phyloP scores from a whole-genome alignment of 2,888 invertebrate genomes.

The Anticlea derivata region DNA sequence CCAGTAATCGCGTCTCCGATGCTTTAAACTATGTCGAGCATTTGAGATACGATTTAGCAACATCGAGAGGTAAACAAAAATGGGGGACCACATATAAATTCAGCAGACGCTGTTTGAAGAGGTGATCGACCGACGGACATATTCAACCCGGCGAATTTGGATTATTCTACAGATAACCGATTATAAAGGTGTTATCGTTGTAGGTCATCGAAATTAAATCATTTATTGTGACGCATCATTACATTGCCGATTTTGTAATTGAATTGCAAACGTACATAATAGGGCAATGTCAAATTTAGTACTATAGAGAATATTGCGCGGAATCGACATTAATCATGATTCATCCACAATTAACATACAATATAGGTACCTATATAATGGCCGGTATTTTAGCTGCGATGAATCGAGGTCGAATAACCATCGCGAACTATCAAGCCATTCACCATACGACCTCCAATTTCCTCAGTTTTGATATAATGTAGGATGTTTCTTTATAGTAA shows the following conservation, averaged over 20 bases:
- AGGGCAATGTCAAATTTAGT: neutral
- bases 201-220: slow-evolving; percentile 11
- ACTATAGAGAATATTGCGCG: neutral
- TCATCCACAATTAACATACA: neutral
- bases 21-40: slow-evolving; percentile 25
- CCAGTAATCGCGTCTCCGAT: slow-evolving; percentile 30
- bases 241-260: neutral
- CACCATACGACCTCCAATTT: neutral
- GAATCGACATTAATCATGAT: neutral
- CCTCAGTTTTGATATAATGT: neutral
- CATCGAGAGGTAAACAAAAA: slow-evolving; percentile 36
- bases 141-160: slow-evolving; percentile 15
- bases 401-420: neutral
- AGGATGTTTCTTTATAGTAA: too few species aligned
- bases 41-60: slow-evolving; percentile 35
- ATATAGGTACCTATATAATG: neutral
- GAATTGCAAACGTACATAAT: neutral
- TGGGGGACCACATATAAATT: slow-evolving; percentile 30
- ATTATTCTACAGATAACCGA: neutral
- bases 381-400: neutral
- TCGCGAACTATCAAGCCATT: neutral
- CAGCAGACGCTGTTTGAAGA: slow-evolving; percentile 32
- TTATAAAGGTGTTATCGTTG: slow-evolving; percentile 8
- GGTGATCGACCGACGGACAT: slow-evolving; percentile 27
- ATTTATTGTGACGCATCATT: slow-evolving; percentile 6